Evolutionary conservation across 2,888 invertebrate species (phyloP).

Genomic region (Callimorpha dominula): DNA sequence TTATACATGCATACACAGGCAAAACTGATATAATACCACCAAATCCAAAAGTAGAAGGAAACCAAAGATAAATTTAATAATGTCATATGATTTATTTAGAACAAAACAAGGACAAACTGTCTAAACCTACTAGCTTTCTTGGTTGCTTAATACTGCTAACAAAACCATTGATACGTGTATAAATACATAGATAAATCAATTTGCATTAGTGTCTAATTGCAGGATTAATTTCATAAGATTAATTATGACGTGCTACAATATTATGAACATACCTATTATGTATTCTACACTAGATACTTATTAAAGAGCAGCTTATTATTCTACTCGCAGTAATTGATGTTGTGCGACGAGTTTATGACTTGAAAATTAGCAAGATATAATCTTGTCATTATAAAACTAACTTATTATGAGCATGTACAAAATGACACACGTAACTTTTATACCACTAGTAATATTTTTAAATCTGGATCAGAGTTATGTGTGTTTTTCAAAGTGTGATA

Average conservation of each 20-base stretch:
- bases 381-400: conserved; percentile 9
- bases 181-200: conserved; percentile 51
- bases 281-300: conserved; percentile 20
- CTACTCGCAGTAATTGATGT: conserved; percentile 28
- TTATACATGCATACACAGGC: neutral
- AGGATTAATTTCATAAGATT: conserved; percentile 67
- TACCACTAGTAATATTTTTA: neutral
- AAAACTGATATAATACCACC: neutral
- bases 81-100: neutral
- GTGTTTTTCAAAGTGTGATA: neutral
- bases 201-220: conserved; percentile 58
- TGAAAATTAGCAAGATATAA: neutral
- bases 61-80: neutral
- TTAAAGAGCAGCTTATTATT: conserved; percentile 41
- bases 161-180: conserved; percentile 34
- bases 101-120: too few species aligned
- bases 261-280: conserved; percentile 34
- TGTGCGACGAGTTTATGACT: conserved; percentile 13
- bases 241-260: conserved; percentile 53
- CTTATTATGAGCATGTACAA: neutral
- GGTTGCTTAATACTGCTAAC: conserved; percentile 30
- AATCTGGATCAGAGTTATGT: neutral
- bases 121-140: neutral
- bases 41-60: neutral
- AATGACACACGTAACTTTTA: neutral